These are phyloP conservation scores for Acrossocheilus fasciatus DNA, from an alignment of 2,797 vertebrate genomes.

Conservation along the genomic window DNA sequence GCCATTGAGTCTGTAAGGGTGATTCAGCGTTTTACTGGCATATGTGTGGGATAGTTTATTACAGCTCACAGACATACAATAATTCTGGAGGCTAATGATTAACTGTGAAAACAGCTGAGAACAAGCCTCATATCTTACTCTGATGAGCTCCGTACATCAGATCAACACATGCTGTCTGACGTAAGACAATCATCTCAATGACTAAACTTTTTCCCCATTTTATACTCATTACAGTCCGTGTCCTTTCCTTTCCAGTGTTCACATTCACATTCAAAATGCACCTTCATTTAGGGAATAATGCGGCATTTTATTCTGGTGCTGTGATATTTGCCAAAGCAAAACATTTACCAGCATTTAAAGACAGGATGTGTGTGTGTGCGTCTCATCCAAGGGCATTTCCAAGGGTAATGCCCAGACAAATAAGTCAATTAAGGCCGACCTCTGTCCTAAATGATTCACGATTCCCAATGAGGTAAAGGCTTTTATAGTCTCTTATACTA, in stretches of 20 bases:
- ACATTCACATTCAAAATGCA: background rate
- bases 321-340: constrained; percentile 30
- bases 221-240: background rate
- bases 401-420: constrained; percentile 53
- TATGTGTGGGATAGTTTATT: constrained; percentile 27
- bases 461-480: constrained; percentile 38
- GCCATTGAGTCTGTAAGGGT: constrained; percentile 2
- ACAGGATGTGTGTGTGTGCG: background rate
- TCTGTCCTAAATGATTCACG: constrained; percentile 49
- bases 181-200: background rate
- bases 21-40: constrained; percentile 19
- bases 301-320: constrained; percentile 4
- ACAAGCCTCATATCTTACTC: background rate
- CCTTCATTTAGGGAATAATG: background rate
- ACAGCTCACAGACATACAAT: constrained; percentile 9
- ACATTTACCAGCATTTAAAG: constrained; percentile 20
- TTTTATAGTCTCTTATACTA: constrained; percentile 46
- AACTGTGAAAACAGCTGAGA: constrained; percentile 31
- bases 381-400: constrained; percentile 47
- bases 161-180: background rate
- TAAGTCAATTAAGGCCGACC: constrained; percentile 43
- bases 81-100: constrained; percentile 21
- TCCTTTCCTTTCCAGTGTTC: constrained; percentile 22
- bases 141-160: background rate
- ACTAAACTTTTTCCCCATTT: background rate